phyloP scores from a whole-genome alignment of 2,888 invertebrate species.

The Cataglyphis altisquamis region DNA sequence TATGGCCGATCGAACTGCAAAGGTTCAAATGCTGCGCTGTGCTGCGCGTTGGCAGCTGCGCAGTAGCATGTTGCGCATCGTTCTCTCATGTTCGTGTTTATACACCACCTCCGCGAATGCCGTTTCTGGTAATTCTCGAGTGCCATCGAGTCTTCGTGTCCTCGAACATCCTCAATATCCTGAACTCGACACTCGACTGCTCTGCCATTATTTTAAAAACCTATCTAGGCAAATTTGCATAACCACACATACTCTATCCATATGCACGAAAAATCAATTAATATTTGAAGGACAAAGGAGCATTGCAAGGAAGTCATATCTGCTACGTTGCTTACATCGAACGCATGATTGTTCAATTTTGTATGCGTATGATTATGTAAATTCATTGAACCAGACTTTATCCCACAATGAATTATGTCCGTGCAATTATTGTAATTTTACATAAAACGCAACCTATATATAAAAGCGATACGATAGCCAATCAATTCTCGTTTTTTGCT shows the following conservation, averaged over 20 bases:
- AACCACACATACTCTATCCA: neutral
- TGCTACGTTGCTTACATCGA: neutral
- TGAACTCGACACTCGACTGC: neutral
- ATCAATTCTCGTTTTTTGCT: constrained; percentile 13
- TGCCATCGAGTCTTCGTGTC: neutral
- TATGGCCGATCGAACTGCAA: constrained; percentile 82
- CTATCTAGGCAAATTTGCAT: neutral
- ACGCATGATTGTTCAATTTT: neutral
- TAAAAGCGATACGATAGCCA: neutral
- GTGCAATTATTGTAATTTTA: neutral
- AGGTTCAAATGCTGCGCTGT: constrained; percentile 83
- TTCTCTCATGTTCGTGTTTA: constrained; percentile 61
- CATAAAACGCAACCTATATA: neutral
- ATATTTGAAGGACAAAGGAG: neutral
- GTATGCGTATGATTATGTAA: neutral
- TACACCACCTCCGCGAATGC: constrained; percentile 70
- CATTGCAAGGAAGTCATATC: neutral
- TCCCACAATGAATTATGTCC: neutral
- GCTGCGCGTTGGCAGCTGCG: constrained; percentile 81
- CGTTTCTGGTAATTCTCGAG: constrained; percentile 8
- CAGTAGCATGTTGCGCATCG: constrained; percentile 64
- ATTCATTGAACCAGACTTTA: neutral
- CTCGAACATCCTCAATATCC: neutral
- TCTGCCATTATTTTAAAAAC: neutral
- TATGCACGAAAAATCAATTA: neutral